Percentiles rank a stretch among this genome's conserved stretches.
phyloP scores from a whole-genome alignment of 2,797 vertebrate genomes.

The Paramormyrops hopkinsi region DNA sequence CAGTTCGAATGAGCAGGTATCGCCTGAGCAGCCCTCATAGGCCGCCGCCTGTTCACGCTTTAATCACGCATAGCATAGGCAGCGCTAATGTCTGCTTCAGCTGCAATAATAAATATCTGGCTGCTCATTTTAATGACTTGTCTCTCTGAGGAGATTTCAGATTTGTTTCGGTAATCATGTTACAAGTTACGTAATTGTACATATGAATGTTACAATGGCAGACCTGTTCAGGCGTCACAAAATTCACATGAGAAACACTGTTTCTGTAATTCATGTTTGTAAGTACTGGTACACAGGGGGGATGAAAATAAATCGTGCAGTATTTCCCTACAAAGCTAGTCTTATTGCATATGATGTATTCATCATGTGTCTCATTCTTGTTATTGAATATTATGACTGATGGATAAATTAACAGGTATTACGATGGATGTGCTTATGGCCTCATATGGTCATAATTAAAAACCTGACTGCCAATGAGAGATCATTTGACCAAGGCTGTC shows the following conservation, averaged over 20 bases:
- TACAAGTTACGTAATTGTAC: not conserved
- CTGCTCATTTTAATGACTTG: not conserved
- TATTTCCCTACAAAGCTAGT: not conserved
- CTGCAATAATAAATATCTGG: not conserved
- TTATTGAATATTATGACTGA: not conserved
- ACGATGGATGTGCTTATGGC: not conserved
- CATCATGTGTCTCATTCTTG: not conserved
- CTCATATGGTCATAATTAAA: not conserved
- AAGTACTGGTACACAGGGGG: not conserved
- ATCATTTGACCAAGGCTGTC: not conserved
- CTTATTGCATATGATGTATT: not conserved
- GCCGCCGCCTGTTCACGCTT: not conserved
- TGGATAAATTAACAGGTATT: not conserved
- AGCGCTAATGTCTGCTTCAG: not conserved
- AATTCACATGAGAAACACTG: not conserved
- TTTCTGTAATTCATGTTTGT: not conserved
- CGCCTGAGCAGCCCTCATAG: not conserved
- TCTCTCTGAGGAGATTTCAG: not conserved
- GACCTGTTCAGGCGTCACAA: not conserved
- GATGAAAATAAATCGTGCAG: not conserved
- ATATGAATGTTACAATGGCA: not conserved
- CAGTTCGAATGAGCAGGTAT: not conserved
- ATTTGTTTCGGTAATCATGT: not conserved
- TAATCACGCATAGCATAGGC: not conserved
- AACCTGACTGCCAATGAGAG: not conserved